phyloP scores from a whole-genome alignment of 1,140 invertebrate genomes.

The Diabrotica virgifera region DNA sequence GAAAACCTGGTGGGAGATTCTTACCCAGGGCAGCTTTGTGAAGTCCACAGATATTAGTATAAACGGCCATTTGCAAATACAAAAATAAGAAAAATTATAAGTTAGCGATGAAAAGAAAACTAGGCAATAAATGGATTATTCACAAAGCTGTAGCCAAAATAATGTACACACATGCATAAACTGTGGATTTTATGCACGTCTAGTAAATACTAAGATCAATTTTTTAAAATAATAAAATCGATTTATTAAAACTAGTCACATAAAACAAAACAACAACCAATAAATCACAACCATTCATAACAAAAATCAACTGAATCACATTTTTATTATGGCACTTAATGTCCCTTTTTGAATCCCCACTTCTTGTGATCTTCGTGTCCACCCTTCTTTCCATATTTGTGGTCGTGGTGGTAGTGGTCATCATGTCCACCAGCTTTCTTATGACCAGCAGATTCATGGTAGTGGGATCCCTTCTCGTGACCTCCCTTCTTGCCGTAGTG shows the following conservation, averaged over 20 bases:
- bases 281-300: slow-evolving; percentile 24
- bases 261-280: slow-evolving; percentile 27
- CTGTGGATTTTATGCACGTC: too few species aligned
- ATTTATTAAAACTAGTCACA: slow-evolving; percentile 8
- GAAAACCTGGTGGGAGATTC: too few species aligned
- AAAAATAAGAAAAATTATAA: too few species aligned
- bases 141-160: too few species aligned
- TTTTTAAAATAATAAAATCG: too few species aligned
- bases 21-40: too few species aligned
- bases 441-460: slow-evolving; percentile 63
- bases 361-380: slow-evolving; percentile 65
- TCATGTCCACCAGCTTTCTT: slow-evolving; percentile 65
- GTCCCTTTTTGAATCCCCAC: slow-evolving; percentile 55
- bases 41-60: too few species aligned
- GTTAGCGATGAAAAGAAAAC: too few species aligned
- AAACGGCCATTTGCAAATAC: too few species aligned
- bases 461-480: slow-evolving; percentile 59
- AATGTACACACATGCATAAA: too few species aligned
- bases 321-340: slow-evolving; percentile 20
- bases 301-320: slow-evolving; percentile 21
- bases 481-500: slow-evolving; percentile 61
- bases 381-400: slow-evolving; percentile 65
- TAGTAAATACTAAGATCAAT: too few species aligned
- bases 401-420: slow-evolving; percentile 63
- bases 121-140: too few species aligned